Evolutionary conservation across 2,888 invertebrate genomes (phyloP), one percentile per base, ranked within the genome.

Genomic region (Agrochola litura): DNA sequence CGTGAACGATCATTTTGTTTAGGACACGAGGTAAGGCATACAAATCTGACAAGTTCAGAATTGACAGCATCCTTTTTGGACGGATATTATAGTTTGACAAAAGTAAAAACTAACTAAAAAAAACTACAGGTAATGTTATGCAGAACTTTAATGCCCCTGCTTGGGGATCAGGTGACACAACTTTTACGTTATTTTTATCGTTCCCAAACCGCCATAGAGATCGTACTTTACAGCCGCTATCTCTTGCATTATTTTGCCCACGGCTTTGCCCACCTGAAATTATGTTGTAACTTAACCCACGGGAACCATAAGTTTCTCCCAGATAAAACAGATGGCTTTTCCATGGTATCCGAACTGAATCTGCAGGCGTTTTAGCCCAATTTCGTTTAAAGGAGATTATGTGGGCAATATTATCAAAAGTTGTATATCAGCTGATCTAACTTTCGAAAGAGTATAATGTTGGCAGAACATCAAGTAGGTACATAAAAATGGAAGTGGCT

Each of bases 171-270:
- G 43, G 58, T 76, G 64, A 73, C 37, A 61, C 56, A 71, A 54
- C 10, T 61, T 22, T 37, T 56, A 65, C 64, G 64, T 72, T 79
- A 61, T 74, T 81, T 79, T 84, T 79, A 79, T 73, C 30, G 64
- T n/a, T 77, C 75, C 76, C 75, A 37, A 63, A 65, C 73, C 41
- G 56, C 77, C 60, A 77, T 52, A 61, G 73, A 46, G 61, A 76
- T 60, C 58, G 58, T 65, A 43, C 54, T 66, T 70, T 67, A 79
- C 66, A 77, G 65, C 58, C 73, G 63, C 77, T 82, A 77, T 82
- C 81, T 82, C 77, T 54, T 74, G 75, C 76, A 86, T 86, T 84
- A 86, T 84, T 85, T 80, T 75, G 71, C 75, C 75, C 46, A 49
- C 4, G 75, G 66, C 77, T 84, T 60, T 81, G 77, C 71, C 72